Base-by-base conservation (phyloP, 1,140 invertebrate genomes). In the Lanistes nyassanus region DNA sequence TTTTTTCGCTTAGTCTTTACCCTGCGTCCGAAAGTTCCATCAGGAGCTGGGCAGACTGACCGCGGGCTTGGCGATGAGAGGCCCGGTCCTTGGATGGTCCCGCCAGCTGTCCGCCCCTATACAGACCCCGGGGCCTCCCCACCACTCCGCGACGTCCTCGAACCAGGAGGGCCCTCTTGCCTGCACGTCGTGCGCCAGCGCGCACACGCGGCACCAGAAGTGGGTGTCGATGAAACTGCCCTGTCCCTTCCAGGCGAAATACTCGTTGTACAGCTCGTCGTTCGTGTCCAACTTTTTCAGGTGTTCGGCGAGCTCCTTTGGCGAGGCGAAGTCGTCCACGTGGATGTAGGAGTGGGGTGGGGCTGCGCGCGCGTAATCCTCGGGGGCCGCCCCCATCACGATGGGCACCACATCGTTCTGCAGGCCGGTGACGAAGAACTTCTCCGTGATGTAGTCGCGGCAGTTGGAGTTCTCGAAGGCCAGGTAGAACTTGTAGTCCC, bases 401-500 rank as follows among this genome's bases (percentile, higher is more conserved):
- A 98, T 95, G 0, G 96, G 96, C 64, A 98, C 87, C 19, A 97
- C 92, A 84, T 96, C 94, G 80, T 96, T 93, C 67, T 72, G n/a
- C 88, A 72, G 55, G 0, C 70, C 70, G 3, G 31, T 72, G 56
- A 83, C 76, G 74, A 85, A 95, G 11, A 93, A 87, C 79, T 91
- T 91, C 75, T 91, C 90, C 0, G 90, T 91, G 23, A 91, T 88
- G 77, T 91, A 91, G 76, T 91, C 90, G 21, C 82, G 75, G 76
- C 90, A 91, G 79, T 90, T 89, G 13, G 86, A 86, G 75, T 90
- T 91, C 75, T 91, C 90, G 86, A 99, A 99, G 0, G 97, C 95
- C 64, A 99, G 91, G 88, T 99, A 99, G 90, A 99, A 99, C 88
- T 99, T 99, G 90, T 99, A 99, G 69, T 97, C 94, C 68, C 92